These are phyloP conservation scores for Champsocephalus gunnari DNA, from an alignment of 2,797 vertebrate genomes.

Conservation along the genomic window DNA sequence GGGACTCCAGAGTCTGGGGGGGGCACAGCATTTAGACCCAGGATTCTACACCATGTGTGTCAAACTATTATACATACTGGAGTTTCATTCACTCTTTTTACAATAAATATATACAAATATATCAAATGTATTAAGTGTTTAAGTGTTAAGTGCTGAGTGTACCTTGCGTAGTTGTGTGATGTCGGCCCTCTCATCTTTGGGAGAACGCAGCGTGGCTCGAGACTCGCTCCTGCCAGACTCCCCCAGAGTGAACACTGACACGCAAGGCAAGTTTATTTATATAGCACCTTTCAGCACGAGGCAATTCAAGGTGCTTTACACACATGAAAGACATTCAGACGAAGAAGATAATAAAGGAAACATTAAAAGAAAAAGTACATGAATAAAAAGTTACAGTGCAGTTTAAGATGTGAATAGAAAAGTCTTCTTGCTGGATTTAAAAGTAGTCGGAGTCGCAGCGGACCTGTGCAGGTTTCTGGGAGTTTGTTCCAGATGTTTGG, in stretches of 20 bases:
- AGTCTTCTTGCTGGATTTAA: no score
- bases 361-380: no score
- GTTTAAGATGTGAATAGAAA: no score
- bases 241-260: conserved; percentile 57
- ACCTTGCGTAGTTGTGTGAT: conserved; percentile 81
- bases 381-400: no score
- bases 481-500: no score
- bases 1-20: conserved; percentile 86
- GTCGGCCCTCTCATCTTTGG: conserved; percentile 80
- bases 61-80: neutral
- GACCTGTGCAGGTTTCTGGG: no score
- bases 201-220: conserved; percentile 73
- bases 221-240: conserved; percentile 83
- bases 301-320: no score
- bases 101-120: neutral
- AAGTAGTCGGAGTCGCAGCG: no score
- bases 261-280: conserved; percentile 4
- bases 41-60: neutral
- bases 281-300: no score
- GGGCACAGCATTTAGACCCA: neutral
- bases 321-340: no score
- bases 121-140: no score
- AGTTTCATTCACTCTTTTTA: neutral
- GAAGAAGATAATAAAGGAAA: no score
- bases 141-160: neutral